Conservation (phyloP, 2,797 vertebrate genomes). For the Rhinogobio ventralis region DNA sequence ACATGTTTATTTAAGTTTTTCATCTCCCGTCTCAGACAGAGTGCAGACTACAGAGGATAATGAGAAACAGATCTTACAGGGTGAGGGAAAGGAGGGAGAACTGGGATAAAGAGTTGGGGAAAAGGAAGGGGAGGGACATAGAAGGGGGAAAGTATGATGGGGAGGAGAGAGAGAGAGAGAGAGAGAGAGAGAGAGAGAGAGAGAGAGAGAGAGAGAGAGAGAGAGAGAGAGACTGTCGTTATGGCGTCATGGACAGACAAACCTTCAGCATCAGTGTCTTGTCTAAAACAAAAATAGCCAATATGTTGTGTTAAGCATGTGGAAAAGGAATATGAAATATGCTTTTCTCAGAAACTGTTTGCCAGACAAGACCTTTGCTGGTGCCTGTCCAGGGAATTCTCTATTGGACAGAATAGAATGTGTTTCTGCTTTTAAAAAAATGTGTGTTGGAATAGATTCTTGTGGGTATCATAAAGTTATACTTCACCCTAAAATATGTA, state of each 20-base stretch:
- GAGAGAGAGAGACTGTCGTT: conserved; percentile 63
- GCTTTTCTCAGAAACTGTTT: conserved; percentile 27
- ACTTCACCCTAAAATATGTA: conserved; percentile 44
- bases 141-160: conserved; percentile 28
- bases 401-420: conserved; percentile 12
- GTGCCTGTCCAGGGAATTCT: conserved; percentile 49
- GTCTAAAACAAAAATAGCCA: conserved; percentile 20
- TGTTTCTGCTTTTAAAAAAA: conserved; percentile 39
- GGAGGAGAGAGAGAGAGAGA: background rate
- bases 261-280: conserved; percentile 47
- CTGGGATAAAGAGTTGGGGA: conserved; percentile 55
- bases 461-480: conserved; percentile 28
- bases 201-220: background rate
- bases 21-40: conserved; percentile 82
- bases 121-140: conserved; percentile 41
- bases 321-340: conserved; percentile 24
- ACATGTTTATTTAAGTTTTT: conserved; percentile 84
- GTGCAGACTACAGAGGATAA: conserved; percentile 82
- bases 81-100: conserved; percentile 59
- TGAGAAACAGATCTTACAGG: conserved; percentile 82
- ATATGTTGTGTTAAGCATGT: background rate
- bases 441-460: conserved; percentile 36
- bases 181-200: too few relatives aligned
- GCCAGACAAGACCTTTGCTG: conserved; percentile 22
- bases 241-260: conserved; percentile 67